phyloP scores from a whole-genome alignment of 2,797 vertebrate genomes.

The Cetoscarus ocellatus region DNA sequence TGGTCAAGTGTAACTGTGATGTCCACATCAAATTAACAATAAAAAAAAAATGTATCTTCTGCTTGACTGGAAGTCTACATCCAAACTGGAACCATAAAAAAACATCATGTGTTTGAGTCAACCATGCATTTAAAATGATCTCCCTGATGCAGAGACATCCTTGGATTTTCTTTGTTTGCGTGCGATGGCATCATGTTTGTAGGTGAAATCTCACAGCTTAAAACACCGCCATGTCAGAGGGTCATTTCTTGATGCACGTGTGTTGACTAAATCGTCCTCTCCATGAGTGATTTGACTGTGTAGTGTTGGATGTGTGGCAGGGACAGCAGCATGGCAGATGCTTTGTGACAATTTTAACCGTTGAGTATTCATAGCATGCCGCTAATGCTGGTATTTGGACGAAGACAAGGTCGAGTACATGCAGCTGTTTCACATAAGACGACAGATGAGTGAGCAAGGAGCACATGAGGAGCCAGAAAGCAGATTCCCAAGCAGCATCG shows the following conservation, averaged over 20 bases:
- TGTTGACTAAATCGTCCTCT: conserved; percentile 15
- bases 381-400: conserved; percentile 44
- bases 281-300: neutral
- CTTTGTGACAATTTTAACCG: conserved; percentile 56
- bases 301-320: neutral
- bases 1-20: too few species aligned
- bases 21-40: too few species aligned
- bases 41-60: too few species aligned
- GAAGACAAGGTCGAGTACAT: conserved; percentile 19
- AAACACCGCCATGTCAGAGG: conserved; percentile 14
- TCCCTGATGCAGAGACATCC: neutral
- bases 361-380: conserved; percentile 40
- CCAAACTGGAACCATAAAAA: neutral
- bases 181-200: conserved; percentile 8
- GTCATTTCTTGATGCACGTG: conserved; percentile 22
- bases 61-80: too few species aligned
- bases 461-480: neutral
- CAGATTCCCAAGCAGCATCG: conserved; percentile 2
- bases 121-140: conserved; percentile 4
- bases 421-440: conserved; percentile 62
- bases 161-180: neutral
- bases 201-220: conserved; percentile 10
- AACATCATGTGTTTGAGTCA: neutral
- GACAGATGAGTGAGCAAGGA: conserved; percentile 30
- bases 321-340: conserved; percentile 33